phyloP scores from a whole-genome alignment of 2,888 invertebrate species.

The Cheilosia scutellata region DNA sequence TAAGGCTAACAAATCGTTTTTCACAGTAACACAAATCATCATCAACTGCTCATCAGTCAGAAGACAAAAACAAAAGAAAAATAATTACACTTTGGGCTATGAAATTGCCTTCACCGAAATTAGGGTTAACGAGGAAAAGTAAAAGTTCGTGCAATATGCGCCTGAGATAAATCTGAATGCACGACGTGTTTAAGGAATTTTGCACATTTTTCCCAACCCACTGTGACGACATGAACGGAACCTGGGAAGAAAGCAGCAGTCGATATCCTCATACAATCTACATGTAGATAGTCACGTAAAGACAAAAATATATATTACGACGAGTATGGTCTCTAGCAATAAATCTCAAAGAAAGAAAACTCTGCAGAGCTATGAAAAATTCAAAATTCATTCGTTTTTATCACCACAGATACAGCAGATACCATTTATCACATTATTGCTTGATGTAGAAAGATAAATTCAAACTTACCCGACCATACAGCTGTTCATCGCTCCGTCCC shows the following conservation, averaged over 20 bases:
- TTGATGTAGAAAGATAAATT: not conserved
- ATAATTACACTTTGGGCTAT: slow-evolving; percentile 55
- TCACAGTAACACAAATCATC: slow-evolving; percentile 55
- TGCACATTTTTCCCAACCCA: slow-evolving; percentile 24
- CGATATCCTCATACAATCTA: slow-evolving; percentile 10
- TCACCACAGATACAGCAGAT: slow-evolving; percentile 3
- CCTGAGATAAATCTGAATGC: slow-evolving; percentile 48
- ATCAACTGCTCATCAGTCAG: slow-evolving; percentile 27
- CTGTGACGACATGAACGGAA: not conserved
- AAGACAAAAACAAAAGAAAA: slow-evolving; percentile 35
- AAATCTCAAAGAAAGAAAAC: slow-evolving; percentile 11
- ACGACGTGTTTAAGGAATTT: slow-evolving; percentile 43
- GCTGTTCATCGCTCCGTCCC: slow-evolving; percentile 90
- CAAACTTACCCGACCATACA: slow-evolving; percentile 89
- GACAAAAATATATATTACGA: not conserved
- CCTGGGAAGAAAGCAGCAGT: slow-evolving; percentile 20
- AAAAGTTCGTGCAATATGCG: slow-evolving; percentile 65
- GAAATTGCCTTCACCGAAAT: slow-evolving; percentile 59
- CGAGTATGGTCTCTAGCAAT: slow-evolving; percentile 7
- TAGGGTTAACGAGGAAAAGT: slow-evolving; percentile 72
- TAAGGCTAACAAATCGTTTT: slow-evolving; percentile 42
- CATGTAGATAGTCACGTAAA: slow-evolving; percentile 6
- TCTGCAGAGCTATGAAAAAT: slow-evolving; percentile 18
- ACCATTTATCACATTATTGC: not conserved
- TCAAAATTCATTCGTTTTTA: slow-evolving; percentile 9